A percentile compares a stretch with the other conserved stretches of the same genome.
Evolutionary conservation across 1,140 invertebrate genomes (phyloP).

Genomic region (Atta cephalotes): DNA sequence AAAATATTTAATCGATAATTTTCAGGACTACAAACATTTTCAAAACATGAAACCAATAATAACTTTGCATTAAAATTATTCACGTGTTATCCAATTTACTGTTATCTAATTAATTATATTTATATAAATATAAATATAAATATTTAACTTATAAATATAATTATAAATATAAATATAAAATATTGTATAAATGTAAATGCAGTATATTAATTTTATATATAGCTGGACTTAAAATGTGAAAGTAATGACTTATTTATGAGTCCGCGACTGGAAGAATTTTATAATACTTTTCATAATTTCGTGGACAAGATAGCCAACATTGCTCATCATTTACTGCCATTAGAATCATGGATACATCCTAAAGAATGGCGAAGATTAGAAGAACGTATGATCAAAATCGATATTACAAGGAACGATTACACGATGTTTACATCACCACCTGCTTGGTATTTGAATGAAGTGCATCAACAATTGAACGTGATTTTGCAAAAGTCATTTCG

Average conservation of each 20-base stretch:
- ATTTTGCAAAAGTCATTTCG: constrained; percentile 76
- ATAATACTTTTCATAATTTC: constrained; percentile 80
- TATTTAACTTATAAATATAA: no score
- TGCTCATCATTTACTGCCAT: constrained; percentile 82
- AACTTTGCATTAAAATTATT: no score
- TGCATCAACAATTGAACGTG: constrained; percentile 74
- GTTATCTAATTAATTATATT: no score
- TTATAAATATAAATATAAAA: no score
- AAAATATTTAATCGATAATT: no score
- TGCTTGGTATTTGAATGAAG: constrained; percentile 79
- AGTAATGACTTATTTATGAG: constrained; percentile 79
- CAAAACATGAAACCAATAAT: no score
- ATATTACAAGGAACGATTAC: neutral
- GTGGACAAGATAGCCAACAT: constrained; percentile 82
- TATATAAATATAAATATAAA: no score
- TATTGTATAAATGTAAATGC: neutral
- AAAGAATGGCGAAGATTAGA: constrained; percentile 48
- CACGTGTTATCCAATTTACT: no score
- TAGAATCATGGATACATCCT: constrained; percentile 81
- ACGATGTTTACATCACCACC: constrained; percentile 78
- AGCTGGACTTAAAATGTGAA: constrained; percentile 84
- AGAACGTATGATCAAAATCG: neutral
- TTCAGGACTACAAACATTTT: no score
- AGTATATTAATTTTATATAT: constrained; percentile 7
- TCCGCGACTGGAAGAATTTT: constrained; percentile 82